Evolutionary conservation across 1,140 invertebrate genomes (phyloP).

Genomic region (Sitobion miscanthi): DNA sequence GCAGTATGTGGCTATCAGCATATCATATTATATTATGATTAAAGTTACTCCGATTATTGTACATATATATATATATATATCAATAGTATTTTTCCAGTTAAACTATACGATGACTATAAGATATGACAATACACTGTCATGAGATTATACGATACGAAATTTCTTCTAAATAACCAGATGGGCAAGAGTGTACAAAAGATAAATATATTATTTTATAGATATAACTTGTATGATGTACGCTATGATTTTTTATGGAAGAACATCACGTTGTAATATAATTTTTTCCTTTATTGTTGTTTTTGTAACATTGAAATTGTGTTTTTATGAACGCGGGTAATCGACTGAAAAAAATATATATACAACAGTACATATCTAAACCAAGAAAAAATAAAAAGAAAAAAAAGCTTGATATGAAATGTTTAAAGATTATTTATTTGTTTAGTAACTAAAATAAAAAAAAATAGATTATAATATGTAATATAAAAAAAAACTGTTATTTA

Average conservation of each 20-base stretch:
- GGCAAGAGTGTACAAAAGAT: neutral
- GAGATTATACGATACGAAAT: neutral
- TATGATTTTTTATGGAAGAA: slow-evolving; percentile 27
- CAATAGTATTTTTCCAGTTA: neutral
- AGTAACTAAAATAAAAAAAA: neutral
- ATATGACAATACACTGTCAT: neutral
- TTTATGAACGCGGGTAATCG: slow-evolving; percentile 33
- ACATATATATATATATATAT: neutral
- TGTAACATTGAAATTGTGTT: slow-evolving; percentile 13
- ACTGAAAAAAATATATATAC: slow-evolving; percentile 34
- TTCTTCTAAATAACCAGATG: neutral
- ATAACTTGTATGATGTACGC: neutral
- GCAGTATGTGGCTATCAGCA: neutral
- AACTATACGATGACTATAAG: neutral
- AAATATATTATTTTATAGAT: slow-evolving; percentile 34
- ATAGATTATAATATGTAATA: neutral
- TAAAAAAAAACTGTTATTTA: neutral
- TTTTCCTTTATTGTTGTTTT: slow-evolving; percentile 31
- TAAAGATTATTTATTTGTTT: slow-evolving; percentile 6
- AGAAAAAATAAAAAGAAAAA: neutral
- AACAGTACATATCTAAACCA: neutral
- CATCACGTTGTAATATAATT: slow-evolving; percentile 26
- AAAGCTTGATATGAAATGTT: neutral
- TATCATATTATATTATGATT: neutral
- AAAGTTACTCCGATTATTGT: neutral